phyloP scores from a whole-genome alignment of 2,888 invertebrate species.

The Pachydiplax longipennis region DNA sequence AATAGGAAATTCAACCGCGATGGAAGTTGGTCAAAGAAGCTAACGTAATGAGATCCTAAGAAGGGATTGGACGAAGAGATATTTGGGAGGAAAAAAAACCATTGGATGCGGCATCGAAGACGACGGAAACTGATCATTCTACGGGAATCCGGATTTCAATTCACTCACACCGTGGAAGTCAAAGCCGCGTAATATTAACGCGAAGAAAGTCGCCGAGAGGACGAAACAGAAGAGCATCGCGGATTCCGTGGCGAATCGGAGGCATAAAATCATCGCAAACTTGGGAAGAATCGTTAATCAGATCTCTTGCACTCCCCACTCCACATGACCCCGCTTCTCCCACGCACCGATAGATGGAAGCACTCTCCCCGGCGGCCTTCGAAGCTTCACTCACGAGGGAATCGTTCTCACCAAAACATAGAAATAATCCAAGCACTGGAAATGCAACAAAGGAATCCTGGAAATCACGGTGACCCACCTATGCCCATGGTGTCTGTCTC shows the following conservation, averaged over 20 bases:
- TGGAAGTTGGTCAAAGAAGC: too few relatives aligned
- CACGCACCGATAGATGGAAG: constrained; percentile 10
- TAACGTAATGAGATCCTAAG: too few relatives aligned
- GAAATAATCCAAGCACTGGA: neutral
- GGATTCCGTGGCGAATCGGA: too few relatives aligned
- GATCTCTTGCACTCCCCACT: neutral
- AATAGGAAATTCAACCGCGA: too few relatives aligned
- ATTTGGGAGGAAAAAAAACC: neutral
- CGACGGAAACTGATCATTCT: too few relatives aligned
- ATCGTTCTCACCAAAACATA: neutral
- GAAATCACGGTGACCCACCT: neutral
- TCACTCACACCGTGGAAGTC: too few relatives aligned
- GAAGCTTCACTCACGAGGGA: neutral
- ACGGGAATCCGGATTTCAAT: neutral
- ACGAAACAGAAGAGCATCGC: too few relatives aligned
- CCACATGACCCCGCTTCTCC: neutral
- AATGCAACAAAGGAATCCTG: too few relatives aligned
- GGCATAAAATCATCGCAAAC: too few relatives aligned
- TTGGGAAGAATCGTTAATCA: neutral
- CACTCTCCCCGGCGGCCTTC: neutral
- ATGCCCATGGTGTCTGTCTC: constrained; percentile 46
- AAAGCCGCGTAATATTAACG: too few relatives aligned
- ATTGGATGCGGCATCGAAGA: neutral
- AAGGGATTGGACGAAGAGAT: neutral
- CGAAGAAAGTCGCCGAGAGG: too few relatives aligned